These are phyloP conservation scores for Teleogryllus occipitalis DNA, from an alignment of 1,140 invertebrate genomes.

Conservation along the genomic window DNA sequence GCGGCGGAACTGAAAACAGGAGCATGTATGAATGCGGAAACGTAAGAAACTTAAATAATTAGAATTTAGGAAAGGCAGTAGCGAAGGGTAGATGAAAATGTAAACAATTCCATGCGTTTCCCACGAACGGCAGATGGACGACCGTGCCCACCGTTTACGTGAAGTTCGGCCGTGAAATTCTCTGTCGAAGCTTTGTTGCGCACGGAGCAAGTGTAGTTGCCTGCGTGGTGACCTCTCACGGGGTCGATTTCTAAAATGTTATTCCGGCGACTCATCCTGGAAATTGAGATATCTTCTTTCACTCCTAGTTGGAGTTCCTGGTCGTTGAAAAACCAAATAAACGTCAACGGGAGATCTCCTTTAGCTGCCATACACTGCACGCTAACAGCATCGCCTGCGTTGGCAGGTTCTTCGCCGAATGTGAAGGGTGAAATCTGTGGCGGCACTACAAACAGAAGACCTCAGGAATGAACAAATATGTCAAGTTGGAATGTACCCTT, in stretches of 20 bases:
- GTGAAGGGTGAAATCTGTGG: slow-evolving; percentile 29
- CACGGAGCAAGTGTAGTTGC: slow-evolving; percentile 66
- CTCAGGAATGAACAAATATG: not conserved
- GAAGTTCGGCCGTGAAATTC: slow-evolving; percentile 54
- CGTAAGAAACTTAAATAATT: slow-evolving; percentile 46
- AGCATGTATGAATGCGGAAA: not conserved
- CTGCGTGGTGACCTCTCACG: slow-evolving; percentile 51
- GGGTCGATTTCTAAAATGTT: slow-evolving; percentile 64
- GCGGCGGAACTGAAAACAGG: slow-evolving; percentile 22
- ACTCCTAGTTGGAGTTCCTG: not conserved
- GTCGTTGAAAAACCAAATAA: slow-evolving; percentile 53
- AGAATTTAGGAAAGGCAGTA: slow-evolving; percentile 40
- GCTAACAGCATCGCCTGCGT: slow-evolving; percentile 37
- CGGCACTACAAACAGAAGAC: slow-evolving; percentile 21
- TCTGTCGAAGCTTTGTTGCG: slow-evolving; percentile 56
- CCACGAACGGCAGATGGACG: not conserved
- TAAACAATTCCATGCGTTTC: no score
- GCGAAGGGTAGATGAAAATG: no score
- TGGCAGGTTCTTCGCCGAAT: slow-evolving; percentile 34
- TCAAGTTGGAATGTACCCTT: not conserved
- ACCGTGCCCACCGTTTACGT: slow-evolving; percentile 53
- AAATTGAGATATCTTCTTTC: not conserved
- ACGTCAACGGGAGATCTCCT: slow-evolving; percentile 42
- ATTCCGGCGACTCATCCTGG: slow-evolving; percentile 28
- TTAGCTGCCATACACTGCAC: slow-evolving; percentile 46